Evolutionary conservation across 2,113 vertebrate genomes (phyloP).

Genomic region (Lasiurus cinereus): DNA sequence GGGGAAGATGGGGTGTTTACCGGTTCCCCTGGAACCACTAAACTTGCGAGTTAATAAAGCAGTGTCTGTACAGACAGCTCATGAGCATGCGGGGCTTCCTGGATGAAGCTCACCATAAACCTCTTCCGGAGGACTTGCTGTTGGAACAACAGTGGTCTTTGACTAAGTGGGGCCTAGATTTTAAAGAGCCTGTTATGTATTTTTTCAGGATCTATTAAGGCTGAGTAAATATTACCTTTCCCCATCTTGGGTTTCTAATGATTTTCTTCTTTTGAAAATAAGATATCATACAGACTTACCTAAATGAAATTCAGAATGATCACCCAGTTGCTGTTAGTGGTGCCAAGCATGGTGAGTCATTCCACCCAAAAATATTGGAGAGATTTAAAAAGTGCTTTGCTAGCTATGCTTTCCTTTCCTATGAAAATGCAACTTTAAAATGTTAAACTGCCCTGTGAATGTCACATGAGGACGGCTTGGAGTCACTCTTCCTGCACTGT

Average conservation of each 20-base stretch:
- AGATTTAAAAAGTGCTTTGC: not conserved
- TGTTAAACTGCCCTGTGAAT: not conserved
- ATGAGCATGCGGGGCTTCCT: conserved; percentile 43
- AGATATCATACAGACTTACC: not conserved
- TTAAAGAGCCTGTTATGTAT: conserved; percentile 45
- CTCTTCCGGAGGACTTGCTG: conserved; percentile 62
- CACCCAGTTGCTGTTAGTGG: conserved; percentile 5
- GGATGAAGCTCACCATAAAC: not conserved
- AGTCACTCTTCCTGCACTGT: not conserved
- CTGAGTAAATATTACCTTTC: not conserved
- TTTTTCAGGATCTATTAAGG: conserved; percentile 48
- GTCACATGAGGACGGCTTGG: no score
- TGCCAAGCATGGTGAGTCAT: not conserved
- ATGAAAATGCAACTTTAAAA: conserved; percentile 31
- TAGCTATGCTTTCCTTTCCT: not conserved
- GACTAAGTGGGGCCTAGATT: conserved; percentile 47
- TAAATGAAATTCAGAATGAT: conserved; percentile 42
- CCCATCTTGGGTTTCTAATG: not conserved
- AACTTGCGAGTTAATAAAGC: not conserved
- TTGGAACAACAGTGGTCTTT: conserved; percentile 63
- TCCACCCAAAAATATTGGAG: not conserved
- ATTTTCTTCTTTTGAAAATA: conserved; percentile 61
- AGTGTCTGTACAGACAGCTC: not conserved
- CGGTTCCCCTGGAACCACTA: no score
- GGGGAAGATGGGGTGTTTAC: not conserved